Conservation (phyloP, 2,888 invertebrate genomes). For the Abrostola tripartita region DNA sequence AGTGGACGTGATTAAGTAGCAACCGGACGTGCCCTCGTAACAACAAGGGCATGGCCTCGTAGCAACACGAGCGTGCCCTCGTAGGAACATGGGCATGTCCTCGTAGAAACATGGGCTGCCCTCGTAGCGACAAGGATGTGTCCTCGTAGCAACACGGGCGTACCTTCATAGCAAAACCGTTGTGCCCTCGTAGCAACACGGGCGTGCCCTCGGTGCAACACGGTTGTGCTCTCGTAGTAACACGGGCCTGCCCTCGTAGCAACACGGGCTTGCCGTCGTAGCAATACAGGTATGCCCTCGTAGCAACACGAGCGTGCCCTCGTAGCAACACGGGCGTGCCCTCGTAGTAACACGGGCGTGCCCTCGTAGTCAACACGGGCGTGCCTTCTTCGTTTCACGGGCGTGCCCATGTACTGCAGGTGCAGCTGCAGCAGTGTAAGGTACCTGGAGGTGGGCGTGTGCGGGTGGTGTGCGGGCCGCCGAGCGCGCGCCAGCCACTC, state of each 20-base stretch:
- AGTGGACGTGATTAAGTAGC: constrained; percentile 45
- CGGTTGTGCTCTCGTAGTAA: neutral
- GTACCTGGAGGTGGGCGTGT: constrained; percentile 57
- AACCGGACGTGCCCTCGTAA: constrained; percentile 86
- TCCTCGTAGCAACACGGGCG: constrained; percentile 95
- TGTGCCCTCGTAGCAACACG: constrained; percentile 90
- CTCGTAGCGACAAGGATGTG: no score
- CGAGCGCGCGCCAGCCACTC: constrained; percentile 90
- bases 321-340: constrained; percentile 3
- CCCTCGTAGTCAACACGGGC: neutral
- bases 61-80: constrained; percentile 94
- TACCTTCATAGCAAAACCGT: no score
- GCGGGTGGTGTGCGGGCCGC: constrained; percentile 45
- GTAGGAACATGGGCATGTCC: no score
- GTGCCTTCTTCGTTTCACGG: no score
- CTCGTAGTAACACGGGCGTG: constrained; percentile 1
- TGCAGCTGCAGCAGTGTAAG: neutral
- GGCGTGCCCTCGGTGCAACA: constrained; percentile 91
- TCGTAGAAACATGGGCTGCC: no score
- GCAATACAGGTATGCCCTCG: neutral
- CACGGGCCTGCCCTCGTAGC: neutral
- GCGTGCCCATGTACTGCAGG: neutral
- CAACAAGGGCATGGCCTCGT: constrained; percentile 94
- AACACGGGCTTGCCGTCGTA: neutral
- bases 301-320: neutral